phyloP scores from a whole-genome alignment of 2,113 vertebrate genomes.

The Gobio gobio region DNA sequence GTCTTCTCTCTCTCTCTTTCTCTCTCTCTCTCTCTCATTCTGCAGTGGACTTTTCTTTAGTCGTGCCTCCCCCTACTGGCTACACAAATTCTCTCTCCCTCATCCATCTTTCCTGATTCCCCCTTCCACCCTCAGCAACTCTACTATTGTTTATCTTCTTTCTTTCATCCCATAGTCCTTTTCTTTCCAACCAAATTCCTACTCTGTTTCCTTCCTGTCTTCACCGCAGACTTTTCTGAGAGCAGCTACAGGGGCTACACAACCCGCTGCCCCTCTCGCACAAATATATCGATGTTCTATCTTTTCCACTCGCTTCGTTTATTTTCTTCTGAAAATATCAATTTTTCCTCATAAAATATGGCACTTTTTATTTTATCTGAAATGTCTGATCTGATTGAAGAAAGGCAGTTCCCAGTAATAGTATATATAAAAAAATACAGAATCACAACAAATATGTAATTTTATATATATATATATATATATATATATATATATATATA shows the following conservation, averaged over 20 bases:
- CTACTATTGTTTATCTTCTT: constrained; percentile 13
- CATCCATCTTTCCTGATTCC: constrained; percentile 40
- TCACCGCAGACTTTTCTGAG: not conserved
- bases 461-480: not conserved
- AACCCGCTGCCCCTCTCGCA: not conserved
- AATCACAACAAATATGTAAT: not conserved
- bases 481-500: not conserved
- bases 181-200: constrained; percentile 55
- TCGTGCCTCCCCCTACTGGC: constrained; percentile 96
- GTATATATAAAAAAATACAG: too few species aligned
- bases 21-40: not conserved
- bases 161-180: constrained; percentile 26
- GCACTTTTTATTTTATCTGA: not conserved
- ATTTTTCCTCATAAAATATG: not conserved
- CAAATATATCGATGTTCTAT: not conserved
- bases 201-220: not conserved
- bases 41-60: constrained; percentile 84
- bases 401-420: not conserved
- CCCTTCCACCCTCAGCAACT: not conserved
- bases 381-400: not conserved
- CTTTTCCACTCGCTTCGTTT: not conserved
- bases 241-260: not conserved
- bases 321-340: not conserved
- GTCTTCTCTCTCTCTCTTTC: constrained; percentile 9
- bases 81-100: constrained; percentile 65